Evolutionary conservation across 1,140 invertebrate species (phyloP).

Genomic region (Drosophila micromelanica): DNA sequence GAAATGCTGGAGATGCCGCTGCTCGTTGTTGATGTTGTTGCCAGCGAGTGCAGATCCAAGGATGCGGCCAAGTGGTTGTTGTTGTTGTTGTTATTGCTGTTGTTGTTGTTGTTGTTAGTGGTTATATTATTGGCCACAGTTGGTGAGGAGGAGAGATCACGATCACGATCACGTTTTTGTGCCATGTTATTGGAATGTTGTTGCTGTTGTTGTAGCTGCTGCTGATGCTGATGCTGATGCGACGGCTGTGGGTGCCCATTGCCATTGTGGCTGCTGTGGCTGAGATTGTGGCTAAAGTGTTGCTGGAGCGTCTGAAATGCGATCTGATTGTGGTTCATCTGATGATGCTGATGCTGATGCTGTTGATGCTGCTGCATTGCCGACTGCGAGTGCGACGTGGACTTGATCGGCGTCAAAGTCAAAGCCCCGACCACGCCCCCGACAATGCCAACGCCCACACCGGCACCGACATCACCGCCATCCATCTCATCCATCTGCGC

Average conservation of each 20-base stretch:
- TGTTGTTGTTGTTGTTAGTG: conserved; percentile 35
- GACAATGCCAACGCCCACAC: conserved; percentile 34
- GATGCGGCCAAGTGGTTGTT: conserved; percentile 40
- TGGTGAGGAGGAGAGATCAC: conserved; percentile 73
- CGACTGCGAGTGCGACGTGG: conserved; percentile 17
- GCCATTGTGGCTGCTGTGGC: conserved; percentile 50
- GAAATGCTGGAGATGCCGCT: conserved; percentile 34
- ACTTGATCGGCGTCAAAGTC: conserved; percentile 72
- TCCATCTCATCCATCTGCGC: conserved; percentile 59
- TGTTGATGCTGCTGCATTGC: conserved; percentile 30
- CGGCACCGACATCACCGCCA: conserved; percentile 12
- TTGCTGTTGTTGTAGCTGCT: conserved; percentile 52
- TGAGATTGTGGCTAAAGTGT: conserved; percentile 71
- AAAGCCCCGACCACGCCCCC: conserved; percentile 64
- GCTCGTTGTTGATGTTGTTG: conserved; percentile 24
- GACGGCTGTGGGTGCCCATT: conserved; percentile 38
- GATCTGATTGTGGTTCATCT: conserved; percentile 75
- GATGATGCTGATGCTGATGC: conserved; percentile 46
- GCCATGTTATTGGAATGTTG: conserved; percentile 79
- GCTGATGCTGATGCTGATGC: conserved; percentile 16
- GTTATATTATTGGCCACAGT: conserved; percentile 28
- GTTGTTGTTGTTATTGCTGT: conserved; percentile 26
- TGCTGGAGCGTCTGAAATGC: conserved; percentile 72
- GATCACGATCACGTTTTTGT: conserved; percentile 80
- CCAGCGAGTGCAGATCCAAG: conserved; percentile 35